These are phyloP conservation scores for Halocaridina rubra DNA, from an alignment of 2,888 invertebrate genomes.

Conservation along the genomic window DNA sequence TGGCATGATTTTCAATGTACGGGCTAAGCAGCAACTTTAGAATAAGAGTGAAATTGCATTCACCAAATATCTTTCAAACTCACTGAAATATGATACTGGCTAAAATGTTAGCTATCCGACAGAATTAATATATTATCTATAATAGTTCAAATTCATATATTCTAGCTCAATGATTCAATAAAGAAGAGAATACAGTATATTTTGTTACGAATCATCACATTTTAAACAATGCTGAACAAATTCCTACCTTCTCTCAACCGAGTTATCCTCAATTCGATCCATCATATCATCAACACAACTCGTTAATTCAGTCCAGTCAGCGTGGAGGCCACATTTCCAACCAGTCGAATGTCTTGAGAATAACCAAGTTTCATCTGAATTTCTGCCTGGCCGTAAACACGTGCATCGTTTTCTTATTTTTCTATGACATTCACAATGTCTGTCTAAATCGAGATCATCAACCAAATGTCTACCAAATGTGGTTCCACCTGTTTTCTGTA, in stretches of 20 bases:
- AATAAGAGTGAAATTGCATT: too few species aligned
- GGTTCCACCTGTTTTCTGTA: slow-evolving; percentile 99
- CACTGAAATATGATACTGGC: too few species aligned
- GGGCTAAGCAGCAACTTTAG: too few species aligned
- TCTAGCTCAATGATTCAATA: too few species aligned
- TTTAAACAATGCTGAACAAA: not conserved
- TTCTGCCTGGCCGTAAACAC: slow-evolving; percentile 62
- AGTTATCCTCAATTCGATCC: slow-evolving; percentile 88
- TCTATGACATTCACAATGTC: slow-evolving; percentile 90
- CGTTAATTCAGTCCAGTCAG: slow-evolving; percentile 97
- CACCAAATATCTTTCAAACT: too few species aligned
- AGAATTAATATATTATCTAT: too few species aligned
- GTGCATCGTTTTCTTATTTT: slow-evolving; percentile 56
- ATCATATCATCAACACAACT: slow-evolving; percentile 91
- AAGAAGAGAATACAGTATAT: too few species aligned
- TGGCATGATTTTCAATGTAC: too few species aligned
- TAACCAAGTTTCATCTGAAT: slow-evolving; percentile 87
- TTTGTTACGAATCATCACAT: not conserved
- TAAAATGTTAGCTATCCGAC: too few species aligned
- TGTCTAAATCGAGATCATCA: slow-evolving; percentile 89
- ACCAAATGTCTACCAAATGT: slow-evolving; percentile 96
- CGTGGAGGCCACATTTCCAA: slow-evolving; percentile 98
- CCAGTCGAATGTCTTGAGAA: slow-evolving; percentile 97
- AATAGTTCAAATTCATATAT: too few species aligned
- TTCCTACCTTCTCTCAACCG: slow-evolving; percentile 76